A percentile compares a stretch with the other conserved stretches of the same genome.
These are phyloP conservation scores for Torymus texanus DNA, from an alignment of 2,888 invertebrate species.

Conservation along the genomic window DNA sequence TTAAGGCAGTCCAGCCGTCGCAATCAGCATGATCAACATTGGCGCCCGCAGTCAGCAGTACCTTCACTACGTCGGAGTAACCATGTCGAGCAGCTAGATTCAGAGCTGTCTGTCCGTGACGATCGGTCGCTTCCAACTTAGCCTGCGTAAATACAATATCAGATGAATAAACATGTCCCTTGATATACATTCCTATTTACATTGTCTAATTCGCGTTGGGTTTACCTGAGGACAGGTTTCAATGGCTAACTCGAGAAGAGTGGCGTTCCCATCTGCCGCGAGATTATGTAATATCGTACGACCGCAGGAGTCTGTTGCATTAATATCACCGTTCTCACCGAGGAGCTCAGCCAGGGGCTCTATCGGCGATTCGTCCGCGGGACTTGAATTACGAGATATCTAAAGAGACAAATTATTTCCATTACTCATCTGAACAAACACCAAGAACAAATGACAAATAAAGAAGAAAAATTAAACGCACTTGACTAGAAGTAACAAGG, in stretches of 20 bases:
- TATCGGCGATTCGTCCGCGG: constrained; percentile 72
- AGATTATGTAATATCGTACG: constrained; percentile 86
- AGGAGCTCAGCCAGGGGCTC: constrained; percentile 74
- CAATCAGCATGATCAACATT: constrained; percentile 86
- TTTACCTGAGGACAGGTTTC: constrained; percentile 78
- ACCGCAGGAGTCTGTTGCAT: constrained; percentile 78
- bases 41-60: constrained; percentile 80
- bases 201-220: neutral
- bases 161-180: too few relatives aligned
- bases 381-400: constrained; percentile 73
- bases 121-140: constrained; percentile 81
- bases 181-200: too few relatives aligned
- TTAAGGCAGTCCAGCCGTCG: constrained; percentile 92
- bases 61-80: constrained; percentile 83
- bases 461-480: constrained; percentile 52
- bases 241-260: constrained; percentile 80
- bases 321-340: constrained; percentile 76
- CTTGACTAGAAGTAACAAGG: constrained; percentile 73
- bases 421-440: too few relatives aligned
- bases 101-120: constrained; percentile 89
- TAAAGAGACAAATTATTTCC: constrained; percentile 48
- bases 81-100: constrained; percentile 90
- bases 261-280: constrained; percentile 85
- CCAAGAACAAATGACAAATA: too few relatives aligned
- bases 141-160: constrained; percentile 62